Percentiles rank a stretch among this genome's conserved stretches.
These are phyloP conservation scores for Pitangus sulphuratus DNA, from an alignment of 2,797 vertebrate genomes.

Conservation along the genomic window DNA sequence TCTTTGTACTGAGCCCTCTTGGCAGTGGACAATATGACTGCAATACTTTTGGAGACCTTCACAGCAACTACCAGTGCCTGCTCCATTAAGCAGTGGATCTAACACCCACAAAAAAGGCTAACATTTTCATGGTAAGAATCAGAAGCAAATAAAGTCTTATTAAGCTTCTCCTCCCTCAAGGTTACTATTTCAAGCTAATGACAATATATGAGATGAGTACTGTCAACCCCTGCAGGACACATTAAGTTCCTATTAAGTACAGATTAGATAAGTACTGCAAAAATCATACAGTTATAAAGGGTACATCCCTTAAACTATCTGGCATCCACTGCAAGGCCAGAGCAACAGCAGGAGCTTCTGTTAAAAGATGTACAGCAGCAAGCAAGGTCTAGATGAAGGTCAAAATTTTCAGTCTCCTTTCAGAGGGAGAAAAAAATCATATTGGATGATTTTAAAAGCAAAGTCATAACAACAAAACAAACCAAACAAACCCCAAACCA, in stretches of 20 bases:
- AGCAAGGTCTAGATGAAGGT: background rate
- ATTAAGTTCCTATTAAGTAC: conserved; percentile 27
- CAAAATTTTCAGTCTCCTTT: background rate
- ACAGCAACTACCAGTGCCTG: background rate
- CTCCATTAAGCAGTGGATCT: background rate
- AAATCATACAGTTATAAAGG: background rate
- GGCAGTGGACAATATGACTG: background rate
- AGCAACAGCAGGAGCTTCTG: background rate
- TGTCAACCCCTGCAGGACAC: background rate
- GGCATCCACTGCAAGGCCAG: background rate
- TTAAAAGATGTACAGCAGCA: background rate
- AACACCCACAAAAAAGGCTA: background rate
- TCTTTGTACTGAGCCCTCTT: background rate
- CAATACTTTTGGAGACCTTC: background rate
- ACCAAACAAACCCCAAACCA: background rate
- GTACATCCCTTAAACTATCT: background rate
- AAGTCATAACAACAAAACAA: background rate
- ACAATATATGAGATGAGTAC: background rate
- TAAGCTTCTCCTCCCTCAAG: conserved; percentile 31
- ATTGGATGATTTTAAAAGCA: background rate
- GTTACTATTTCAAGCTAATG: background rate
- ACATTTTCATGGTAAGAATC: background rate
- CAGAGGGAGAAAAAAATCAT: background rate
- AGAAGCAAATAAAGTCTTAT: conserved; percentile 11
- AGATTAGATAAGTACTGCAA: background rate